phyloP scores from a whole-genome alignment of 2,113 vertebrate species.

The Poicephalus gulielmi region DNA sequence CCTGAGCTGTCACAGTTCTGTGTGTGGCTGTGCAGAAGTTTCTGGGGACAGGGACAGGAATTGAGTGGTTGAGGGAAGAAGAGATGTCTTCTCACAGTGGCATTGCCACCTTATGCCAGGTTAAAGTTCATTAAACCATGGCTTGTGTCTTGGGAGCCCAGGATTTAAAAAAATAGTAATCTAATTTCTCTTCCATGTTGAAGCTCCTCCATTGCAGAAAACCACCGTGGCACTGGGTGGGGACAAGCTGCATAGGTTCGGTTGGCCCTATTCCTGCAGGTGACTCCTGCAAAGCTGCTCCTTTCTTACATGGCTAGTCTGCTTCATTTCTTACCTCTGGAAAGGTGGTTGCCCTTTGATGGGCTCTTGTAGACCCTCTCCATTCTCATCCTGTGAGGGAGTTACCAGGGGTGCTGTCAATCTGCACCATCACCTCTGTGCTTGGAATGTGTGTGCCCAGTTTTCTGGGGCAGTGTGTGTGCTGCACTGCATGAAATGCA shows the following conservation, averaged over 20 bases:
- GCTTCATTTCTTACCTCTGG: not conserved
- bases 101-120: not conserved
- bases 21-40: not conserved
- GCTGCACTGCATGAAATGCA: fast-evolving
- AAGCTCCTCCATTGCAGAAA: not conserved
- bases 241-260: not conserved
- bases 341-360: not conserved
- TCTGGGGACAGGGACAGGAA: not conserved
- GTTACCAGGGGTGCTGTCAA: not conserved
- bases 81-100: not conserved
- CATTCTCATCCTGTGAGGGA: not conserved
- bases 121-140: not conserved
- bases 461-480: not conserved
- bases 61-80: not conserved
- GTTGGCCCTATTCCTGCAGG: not conserved
- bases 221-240: fast-evolving
- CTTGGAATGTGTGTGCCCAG: fast-evolving
- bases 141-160: not conserved
- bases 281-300: not conserved
- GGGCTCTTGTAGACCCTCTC: not conserved
- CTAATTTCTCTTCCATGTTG: not conserved
- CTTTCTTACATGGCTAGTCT: not conserved
- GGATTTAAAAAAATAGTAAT: not conserved
- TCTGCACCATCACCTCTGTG: fast-evolving
- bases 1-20: not conserved